These are phyloP conservation scores for Noctua janthina DNA, from an alignment of 2,888 invertebrate species.

Conservation along the genomic window DNA sequence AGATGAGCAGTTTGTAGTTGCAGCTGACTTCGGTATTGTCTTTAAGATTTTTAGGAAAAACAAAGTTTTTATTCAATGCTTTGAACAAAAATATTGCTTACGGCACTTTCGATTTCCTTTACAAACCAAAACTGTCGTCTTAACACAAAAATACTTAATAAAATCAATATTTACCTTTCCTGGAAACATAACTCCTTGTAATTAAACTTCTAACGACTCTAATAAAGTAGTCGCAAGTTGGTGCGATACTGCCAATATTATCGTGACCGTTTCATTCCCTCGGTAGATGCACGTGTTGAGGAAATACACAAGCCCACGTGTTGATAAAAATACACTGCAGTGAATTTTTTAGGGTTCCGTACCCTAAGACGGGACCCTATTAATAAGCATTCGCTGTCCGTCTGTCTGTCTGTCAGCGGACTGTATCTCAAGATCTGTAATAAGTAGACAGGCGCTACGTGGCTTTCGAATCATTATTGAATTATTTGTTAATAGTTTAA, in stretches of 20 bases:
- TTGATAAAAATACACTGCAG: conserved; percentile 16
- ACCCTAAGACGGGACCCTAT: too few relatives aligned
- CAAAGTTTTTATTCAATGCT: neutral
- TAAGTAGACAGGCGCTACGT: too few relatives aligned
- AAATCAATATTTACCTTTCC: neutral
- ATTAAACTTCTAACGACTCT: conserved; percentile 3
- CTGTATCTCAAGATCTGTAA: too few relatives aligned
- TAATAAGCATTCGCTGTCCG: too few relatives aligned
- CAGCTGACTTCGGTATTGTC: too few relatives aligned
- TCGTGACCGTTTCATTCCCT: conserved; percentile 17
- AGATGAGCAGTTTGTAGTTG: too few relatives aligned
- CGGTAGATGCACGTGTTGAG: conserved; percentile 15
- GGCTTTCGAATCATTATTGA: too few relatives aligned
- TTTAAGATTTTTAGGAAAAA: too few relatives aligned
- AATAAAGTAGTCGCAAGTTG: neutral
- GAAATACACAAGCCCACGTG: conserved; percentile 9
- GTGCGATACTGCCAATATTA: conserved; percentile 22
- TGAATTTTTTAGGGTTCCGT: neutral
- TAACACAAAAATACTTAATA: too few relatives aligned
- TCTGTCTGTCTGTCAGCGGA: too few relatives aligned
- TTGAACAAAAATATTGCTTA: neutral
- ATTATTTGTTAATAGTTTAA: too few relatives aligned
- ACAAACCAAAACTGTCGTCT: neutral
- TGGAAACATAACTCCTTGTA: neutral
- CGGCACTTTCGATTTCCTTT: neutral